Evolutionary conservation across 2,797 vertebrate species (phyloP), one percentile per base, ranked within the genome.

Genomic region (Salmo trutta): DNA sequence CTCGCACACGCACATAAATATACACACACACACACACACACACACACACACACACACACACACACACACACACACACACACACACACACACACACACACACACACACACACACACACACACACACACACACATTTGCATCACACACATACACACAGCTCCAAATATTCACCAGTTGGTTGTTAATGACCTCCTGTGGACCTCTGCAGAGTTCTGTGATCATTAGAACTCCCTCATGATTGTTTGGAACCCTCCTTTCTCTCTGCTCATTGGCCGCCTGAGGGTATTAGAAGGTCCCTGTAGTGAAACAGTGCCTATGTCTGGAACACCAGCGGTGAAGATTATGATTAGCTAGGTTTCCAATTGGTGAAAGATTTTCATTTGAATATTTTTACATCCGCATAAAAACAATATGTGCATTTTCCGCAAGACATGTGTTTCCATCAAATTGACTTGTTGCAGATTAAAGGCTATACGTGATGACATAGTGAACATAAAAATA

Each of bases 151-250:
- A 52, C 69, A 71, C 36, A 71, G n/a, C 69, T 10, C 69, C 31
- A 59, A n/a, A 67, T 36, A 66, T 64, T 24, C 12, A 77, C 75
- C 47, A 31, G 79, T 83, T 85, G 77, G 4, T 15, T 66, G 52
- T 17, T 56, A 21, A 81, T 78, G 53, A 78, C 84, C 83, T 85
- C 88, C 82, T 73, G 79, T 84, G 83, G 82, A 89, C 88, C 85
- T 82, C 59, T 84, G 84, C 82, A 82, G 85, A 82, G 75, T 79
- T 86, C 87, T 87, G 78, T 71, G 79, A 86, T 91, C 88, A 92
- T 93, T 90, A 91, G 80, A 41, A 10, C 81, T 83, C 86, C 86
- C 83, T 85, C 87, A 85, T 14, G 86, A 80, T 36, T 84, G 84
- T 80, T 89, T 82, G 79, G 82, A 88, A 87, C 83, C 70, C 62